phyloP scores from a whole-genome alignment of 1,140 invertebrate genomes.

The Hylyphantes graminicola region DNA sequence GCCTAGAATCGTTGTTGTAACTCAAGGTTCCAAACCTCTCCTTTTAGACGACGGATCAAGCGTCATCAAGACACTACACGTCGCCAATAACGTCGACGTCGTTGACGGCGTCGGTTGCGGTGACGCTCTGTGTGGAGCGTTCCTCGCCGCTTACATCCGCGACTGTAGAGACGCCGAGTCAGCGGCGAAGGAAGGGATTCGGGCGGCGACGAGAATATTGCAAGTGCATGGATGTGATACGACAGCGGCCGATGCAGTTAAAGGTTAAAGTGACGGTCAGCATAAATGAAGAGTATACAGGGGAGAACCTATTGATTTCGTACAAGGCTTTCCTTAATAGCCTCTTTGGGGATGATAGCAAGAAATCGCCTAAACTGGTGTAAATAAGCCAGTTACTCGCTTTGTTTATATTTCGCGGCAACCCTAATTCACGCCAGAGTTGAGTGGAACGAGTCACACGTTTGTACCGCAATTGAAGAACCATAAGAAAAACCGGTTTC shows the following conservation, averaged over 20 bases:
- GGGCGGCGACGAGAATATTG: not conserved
- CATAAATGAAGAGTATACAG: too few relatives aligned
- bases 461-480: too few relatives aligned
- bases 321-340: too few relatives aligned
- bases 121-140: conserved; percentile 38
- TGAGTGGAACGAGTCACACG: too few relatives aligned
- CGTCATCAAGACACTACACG: not conserved
- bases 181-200: not conserved
- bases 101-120: conserved; percentile 39
- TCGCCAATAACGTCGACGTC: not conserved
- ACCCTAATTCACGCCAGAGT: too few relatives aligned
- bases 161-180: not conserved
- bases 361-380: too few relatives aligned
- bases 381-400: too few relatives aligned
- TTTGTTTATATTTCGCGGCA: too few relatives aligned
- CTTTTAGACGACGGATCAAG: not conserved
- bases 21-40: conserved; percentile 10
- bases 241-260: not conserved
- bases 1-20: conserved; percentile 1
- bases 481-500: too few relatives aligned
- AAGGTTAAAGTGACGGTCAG: too few relatives aligned
- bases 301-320: too few relatives aligned
- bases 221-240: conserved; percentile 23
- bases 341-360: too few relatives aligned
- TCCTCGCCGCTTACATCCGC: conserved; percentile 4